Percentiles rank a stretch among this genome's conserved stretches.
phyloP scores from a whole-genome alignment of 2,888 invertebrate genomes.

The Yponomeuta cagnagella region DNA sequence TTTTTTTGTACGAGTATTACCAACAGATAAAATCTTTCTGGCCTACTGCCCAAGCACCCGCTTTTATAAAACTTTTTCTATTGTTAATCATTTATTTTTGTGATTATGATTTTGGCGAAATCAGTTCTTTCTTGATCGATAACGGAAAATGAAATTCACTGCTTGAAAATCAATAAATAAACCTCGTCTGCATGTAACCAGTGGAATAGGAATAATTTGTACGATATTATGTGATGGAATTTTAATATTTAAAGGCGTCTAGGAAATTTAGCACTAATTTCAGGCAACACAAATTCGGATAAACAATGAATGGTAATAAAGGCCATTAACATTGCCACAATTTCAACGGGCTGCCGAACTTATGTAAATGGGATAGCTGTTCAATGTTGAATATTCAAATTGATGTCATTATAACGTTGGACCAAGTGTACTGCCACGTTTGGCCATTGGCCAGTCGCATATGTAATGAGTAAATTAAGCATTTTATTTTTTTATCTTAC shows the following conservation, averaged over 20 bases:
- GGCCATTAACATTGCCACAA: slow-evolving; percentile 66
- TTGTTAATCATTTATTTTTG: slow-evolving; percentile 40
- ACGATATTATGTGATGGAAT: not conserved
- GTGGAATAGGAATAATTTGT: not conserved
- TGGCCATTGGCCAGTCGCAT: slow-evolving; percentile 68
- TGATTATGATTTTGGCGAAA: slow-evolving; percentile 60
- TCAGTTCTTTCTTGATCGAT: slow-evolving; percentile 33
- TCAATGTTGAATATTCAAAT: slow-evolving; percentile 76
- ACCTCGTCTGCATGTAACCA: too few relatives aligned
- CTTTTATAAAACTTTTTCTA: slow-evolving; percentile 53
- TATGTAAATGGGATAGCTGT: slow-evolving; percentile 72
- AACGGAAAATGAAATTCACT: not conserved
- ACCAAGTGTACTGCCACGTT: slow-evolving; percentile 56
- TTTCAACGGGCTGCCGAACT: slow-evolving; percentile 67
- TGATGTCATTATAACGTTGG: slow-evolving; percentile 76
- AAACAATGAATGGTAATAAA: slow-evolving; percentile 47
- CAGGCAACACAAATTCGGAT: slow-evolving; percentile 2
- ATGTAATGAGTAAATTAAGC: slow-evolving; percentile 71
- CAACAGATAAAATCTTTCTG: slow-evolving; percentile 76
- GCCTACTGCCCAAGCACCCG: slow-evolving; percentile 70
- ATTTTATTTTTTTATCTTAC: slow-evolving; percentile 42
- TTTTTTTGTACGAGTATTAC: slow-evolving; percentile 66
- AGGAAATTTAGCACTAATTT: not conserved
- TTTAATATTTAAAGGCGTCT: not conserved
- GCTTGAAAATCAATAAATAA: too few relatives aligned